These are phyloP conservation scores for Pyralis farinalis DNA, from an alignment of 2,888 invertebrate genomes.

Conservation along the genomic window DNA sequence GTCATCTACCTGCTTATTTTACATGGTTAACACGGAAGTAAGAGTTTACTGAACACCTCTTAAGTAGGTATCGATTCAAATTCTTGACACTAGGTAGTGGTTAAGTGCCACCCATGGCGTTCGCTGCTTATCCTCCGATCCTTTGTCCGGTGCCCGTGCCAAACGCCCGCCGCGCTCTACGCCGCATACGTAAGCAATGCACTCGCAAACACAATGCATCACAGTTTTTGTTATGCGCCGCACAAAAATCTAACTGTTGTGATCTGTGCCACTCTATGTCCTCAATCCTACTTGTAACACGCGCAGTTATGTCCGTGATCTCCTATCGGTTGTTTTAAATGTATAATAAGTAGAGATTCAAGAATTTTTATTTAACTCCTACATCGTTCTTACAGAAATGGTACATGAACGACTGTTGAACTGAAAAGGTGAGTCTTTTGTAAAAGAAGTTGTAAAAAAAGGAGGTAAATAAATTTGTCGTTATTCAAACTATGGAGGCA, in stretches of 20 bases:
- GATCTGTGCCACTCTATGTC: constrained; percentile 21
- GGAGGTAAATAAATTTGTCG: no score
- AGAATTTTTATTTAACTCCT: no score
- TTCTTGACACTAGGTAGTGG: background rate
- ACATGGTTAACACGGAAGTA: no score
- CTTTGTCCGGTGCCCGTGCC: constrained; percentile 58
- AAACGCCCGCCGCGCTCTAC: constrained; percentile 41
- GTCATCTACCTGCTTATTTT: no score
- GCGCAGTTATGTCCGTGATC: background rate
- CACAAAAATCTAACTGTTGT: constrained; percentile 52
- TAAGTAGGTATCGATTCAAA: constrained; percentile 1
- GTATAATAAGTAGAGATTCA: no score
- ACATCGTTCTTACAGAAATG: no score
- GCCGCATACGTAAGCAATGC: constrained; percentile 50
- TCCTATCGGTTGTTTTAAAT: background rate
- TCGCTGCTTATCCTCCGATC: constrained; percentile 56
- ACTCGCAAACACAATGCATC: constrained; percentile 27
- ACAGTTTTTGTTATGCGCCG: constrained; percentile 47
- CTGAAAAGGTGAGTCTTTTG: no score
- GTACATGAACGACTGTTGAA: no score
- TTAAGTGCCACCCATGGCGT: constrained; percentile 58
- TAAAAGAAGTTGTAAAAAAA: no score
- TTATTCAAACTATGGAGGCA: no score
- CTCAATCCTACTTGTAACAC: constrained; percentile 26
- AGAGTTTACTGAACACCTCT: background rate